Evolutionary conservation across 2,888 invertebrate genomes (phyloP), one percentile per base, ranked within the genome.

Genomic region (Neria commutata): DNA sequence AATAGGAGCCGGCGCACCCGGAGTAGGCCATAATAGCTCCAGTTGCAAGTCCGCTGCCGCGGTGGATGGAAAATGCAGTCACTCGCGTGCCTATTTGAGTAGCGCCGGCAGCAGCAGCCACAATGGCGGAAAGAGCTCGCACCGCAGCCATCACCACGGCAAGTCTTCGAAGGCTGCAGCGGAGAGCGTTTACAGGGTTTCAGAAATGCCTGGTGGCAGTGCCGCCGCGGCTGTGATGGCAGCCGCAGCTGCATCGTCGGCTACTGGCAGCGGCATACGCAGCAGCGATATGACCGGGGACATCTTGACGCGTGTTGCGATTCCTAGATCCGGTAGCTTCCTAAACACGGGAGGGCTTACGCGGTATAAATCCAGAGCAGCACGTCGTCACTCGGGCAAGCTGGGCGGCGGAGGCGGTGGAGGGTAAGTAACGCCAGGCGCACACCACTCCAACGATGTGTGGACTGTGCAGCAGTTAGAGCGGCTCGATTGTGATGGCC

Each of bases 241-340:
- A 1, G 64, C 61, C 8, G 63, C 65, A 16, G 54, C 64, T 5
- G 34, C 51, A 3, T 34, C 45, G 5, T 59, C 58, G 1, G 57
- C 56, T 6, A 58, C 56, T 14, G 83, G 62, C 6, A 59, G 62
- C 23, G 65, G 63, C 14, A 64, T 58, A 1, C 63, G 69, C 11
- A 67, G 71, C 10, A 74, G 83, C 34, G 84, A 86, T 8, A 88
- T 89, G 63, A 86, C 88, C 56, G 93, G 93, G 6, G 93, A 94
- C 78, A 89, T 92, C 69, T 81, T 93, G 70, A 94, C 94, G 0
- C 91, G 92, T 80, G 92, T 94, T 45, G 92, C 92, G 40, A 89
- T 94, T 71, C 94, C 94, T 14, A 85, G 93, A 69, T 91, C 92
- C 52, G 91, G 92, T 48, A 94, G 93, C 78, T 94, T 94, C 76